These are phyloP conservation scores for Candidula unifasciata DNA, from an alignment of 2,888 invertebrate genomes.

Conservation along the genomic window DNA sequence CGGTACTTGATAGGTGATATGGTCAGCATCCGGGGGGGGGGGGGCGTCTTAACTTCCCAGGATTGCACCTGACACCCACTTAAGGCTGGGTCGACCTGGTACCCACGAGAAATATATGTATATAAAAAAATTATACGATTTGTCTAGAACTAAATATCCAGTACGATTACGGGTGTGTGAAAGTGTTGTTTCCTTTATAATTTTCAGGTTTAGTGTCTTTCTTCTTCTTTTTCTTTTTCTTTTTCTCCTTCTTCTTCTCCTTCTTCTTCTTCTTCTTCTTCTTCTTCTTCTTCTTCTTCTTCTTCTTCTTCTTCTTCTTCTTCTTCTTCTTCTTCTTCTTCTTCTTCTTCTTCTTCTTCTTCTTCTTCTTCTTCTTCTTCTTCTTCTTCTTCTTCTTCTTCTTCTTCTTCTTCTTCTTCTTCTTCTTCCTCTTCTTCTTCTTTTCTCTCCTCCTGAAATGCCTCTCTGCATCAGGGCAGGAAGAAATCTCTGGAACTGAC, in stretches of 20 bases:
- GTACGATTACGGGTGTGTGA: too few species aligned
- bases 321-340: constrained; percentile 8
- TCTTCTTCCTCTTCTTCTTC: neutral
- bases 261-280: constrained; percentile 8
- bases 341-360: neutral
- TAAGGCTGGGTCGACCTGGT: too few species aligned
- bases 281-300: constrained; percentile 3
- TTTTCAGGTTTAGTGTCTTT: too few species aligned
- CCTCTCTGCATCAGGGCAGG: too few species aligned
- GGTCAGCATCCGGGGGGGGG: neutral
- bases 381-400: neutral
- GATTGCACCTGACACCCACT: too few species aligned
- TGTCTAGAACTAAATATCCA: too few species aligned
- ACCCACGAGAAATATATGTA: too few species aligned
- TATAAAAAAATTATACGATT: too few species aligned
- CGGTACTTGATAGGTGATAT: neutral
- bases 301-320: constrained; percentile 8
- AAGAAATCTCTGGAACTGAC: too few species aligned
- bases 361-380: neutral
- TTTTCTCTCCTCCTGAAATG: too few species aligned
- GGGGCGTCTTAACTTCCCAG: too few species aligned
- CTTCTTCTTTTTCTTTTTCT: neutral
- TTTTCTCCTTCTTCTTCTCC: neutral
- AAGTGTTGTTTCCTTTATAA: too few species aligned
- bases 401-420: neutral